These are phyloP conservation scores for Bathybates hornii DNA, from an alignment of 2,113 vertebrate species.

Conservation along the genomic window DNA sequence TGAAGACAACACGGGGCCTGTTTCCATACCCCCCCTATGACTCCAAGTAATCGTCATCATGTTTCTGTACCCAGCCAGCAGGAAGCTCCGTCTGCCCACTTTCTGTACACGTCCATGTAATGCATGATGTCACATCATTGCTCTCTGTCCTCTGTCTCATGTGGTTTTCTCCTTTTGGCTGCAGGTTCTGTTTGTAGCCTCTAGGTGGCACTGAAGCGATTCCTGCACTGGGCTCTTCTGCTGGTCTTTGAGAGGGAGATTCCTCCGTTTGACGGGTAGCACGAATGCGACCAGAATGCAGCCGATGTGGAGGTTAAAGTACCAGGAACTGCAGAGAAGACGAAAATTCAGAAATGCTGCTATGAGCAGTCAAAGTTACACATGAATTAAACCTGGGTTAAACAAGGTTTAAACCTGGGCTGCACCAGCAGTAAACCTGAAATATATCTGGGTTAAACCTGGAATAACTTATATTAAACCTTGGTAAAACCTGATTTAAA, in stretches of 20 bases:
- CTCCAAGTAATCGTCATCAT: background rate
- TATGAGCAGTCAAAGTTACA: background rate
- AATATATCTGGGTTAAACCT: background rate
- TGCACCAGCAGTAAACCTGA: background rate
- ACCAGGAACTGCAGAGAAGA: conserved; percentile 78
- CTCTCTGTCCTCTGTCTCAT: conserved; percentile 1
- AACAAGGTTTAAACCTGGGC: background rate
- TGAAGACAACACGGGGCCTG: background rate
- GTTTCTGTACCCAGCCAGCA: background rate
- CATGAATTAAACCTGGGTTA: background rate
- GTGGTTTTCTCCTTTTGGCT: conserved; percentile 23
- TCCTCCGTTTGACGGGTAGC: conserved; percentile 79
- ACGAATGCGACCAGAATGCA: conserved; percentile 78
- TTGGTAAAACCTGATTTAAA: background rate
- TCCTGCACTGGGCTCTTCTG: conserved; percentile 28
- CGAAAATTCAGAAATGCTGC: background rate
- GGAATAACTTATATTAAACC: background rate
- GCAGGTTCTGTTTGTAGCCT: background rate
- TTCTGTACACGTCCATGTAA: conserved; percentile 11
- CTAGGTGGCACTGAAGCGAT: conserved; percentile 14
- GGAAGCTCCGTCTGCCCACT: background rate
- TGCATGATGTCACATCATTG: background rate
- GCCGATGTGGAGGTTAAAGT: conserved; percentile 80
- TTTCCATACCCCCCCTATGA: background rate
- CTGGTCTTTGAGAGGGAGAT: conserved; percentile 69